These are phyloP conservation scores for Pristis pectinata DNA, from an alignment of 2,797 vertebrate genomes.

Conservation along the genomic window DNA sequence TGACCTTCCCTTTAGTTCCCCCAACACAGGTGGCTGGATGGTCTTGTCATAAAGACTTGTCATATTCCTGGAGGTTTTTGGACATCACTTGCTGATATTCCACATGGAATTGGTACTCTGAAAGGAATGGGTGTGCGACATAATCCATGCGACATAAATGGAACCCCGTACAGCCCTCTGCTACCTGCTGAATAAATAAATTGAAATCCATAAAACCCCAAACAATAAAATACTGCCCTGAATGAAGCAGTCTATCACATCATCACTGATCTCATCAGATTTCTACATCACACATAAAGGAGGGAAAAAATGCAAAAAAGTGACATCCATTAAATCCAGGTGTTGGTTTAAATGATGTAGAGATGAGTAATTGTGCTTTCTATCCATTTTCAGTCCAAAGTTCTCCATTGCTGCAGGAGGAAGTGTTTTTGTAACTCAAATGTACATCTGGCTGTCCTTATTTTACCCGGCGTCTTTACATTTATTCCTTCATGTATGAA, in stretches of 20 bases:
- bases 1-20: neutral
- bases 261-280: neutral
- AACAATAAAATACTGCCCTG: neutral
- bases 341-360: too few relatives aligned
- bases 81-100: neutral
- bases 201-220: too few relatives aligned
- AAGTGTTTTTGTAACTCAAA: neutral
- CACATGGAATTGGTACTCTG: neutral
- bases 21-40: neutral
- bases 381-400: neutral
- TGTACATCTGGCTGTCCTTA: constrained; percentile 29
- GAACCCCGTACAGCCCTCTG: neutral
- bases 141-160: neutral
- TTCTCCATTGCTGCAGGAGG: neutral
- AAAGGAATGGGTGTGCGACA: neutral
- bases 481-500: constrained; percentile 8
- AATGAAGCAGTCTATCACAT: neutral
- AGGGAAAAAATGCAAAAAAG: neutral
- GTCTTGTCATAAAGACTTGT: neutral
- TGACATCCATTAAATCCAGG: neutral
- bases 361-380: neutral
- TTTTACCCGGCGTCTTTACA: neutral
- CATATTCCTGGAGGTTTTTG: neutral
- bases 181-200: too few relatives aligned
- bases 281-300: neutral